These are phyloP conservation scores for Albula glossodonta DNA, from an alignment of 2,113 vertebrate species.

Conservation along the genomic window DNA sequence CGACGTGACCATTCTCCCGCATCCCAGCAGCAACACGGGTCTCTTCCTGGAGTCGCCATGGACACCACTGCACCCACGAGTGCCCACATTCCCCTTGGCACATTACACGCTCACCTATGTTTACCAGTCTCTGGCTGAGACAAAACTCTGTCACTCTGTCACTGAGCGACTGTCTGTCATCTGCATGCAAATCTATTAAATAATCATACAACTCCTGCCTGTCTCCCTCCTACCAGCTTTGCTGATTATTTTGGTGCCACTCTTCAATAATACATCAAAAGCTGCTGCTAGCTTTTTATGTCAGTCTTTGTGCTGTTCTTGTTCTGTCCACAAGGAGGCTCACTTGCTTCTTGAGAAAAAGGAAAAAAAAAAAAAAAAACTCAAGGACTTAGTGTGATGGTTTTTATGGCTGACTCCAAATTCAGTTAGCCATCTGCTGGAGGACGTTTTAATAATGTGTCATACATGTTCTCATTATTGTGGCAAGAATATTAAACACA, in stretches of 20 bases:
- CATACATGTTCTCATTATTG: too few relatives aligned
- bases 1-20: too few relatives aligned
- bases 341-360: constrained; percentile 12
- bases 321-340: constrained; percentile 26
- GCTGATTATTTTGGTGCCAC: not conserved
- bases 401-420: not conserved
- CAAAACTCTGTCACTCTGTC: not conserved
- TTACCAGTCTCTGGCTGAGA: not conserved
- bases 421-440: not conserved
- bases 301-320: not conserved
- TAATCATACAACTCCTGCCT: not conserved
- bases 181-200: not conserved
- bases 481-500: not conserved
- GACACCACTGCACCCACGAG: not conserved
- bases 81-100: not conserved
- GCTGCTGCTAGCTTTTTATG: not conserved
- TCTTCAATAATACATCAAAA: not conserved
- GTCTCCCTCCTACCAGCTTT: not conserved
- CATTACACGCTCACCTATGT: not conserved
- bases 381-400: not conserved
- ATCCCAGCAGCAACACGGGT: not conserved
- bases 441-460: not conserved
- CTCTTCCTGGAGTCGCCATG: not conserved
- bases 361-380: not conserved
- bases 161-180: not conserved